Conservation (phyloP, 2,888 invertebrate genomes). For the Drosophila macrospina region DNA sequence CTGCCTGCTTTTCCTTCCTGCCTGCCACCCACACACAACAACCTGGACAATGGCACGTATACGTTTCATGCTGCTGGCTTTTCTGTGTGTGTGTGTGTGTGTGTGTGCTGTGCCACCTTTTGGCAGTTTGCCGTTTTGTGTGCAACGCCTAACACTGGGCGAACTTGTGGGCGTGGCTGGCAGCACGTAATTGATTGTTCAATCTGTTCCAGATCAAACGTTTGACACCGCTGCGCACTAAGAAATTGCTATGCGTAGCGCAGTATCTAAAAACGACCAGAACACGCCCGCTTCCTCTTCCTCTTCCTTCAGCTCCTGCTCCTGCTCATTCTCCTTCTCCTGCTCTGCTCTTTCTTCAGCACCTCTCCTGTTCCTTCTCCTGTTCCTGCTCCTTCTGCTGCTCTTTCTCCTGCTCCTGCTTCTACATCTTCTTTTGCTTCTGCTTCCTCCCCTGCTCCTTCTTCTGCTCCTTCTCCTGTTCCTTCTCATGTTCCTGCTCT, state of each 20-base stretch:
- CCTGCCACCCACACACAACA: not conserved
- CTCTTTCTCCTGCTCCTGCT: not conserved
- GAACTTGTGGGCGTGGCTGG: slow-evolving; percentile 65
- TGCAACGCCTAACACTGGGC: slow-evolving; percentile 7
- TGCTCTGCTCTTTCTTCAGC: not conserved
- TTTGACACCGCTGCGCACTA: slow-evolving; percentile 53
- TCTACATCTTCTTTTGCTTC: too few species aligned
- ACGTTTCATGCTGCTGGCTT: slow-evolving; percentile 68
- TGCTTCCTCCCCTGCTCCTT: too few species aligned
- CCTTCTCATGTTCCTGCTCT: too few species aligned
- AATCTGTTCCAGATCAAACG: slow-evolving; percentile 81
- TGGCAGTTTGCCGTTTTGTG: slow-evolving; percentile 50
- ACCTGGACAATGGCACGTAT: slow-evolving; percentile 77
- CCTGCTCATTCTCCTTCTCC: not conserved
- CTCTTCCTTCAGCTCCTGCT: not conserved
- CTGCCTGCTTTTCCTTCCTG: not conserved
- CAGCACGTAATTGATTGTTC: slow-evolving; percentile 81
- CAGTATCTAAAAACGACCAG: slow-evolving; percentile 62
- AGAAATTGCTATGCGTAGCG: slow-evolving; percentile 63
- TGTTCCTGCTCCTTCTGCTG: too few species aligned
- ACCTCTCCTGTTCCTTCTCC: too few species aligned
- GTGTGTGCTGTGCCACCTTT: slow-evolving; percentile 29
- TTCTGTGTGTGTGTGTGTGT: slow-evolving; percentile 12
- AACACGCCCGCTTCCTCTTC: slow-evolving; percentile 9
- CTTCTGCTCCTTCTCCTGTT: not conserved